Base-by-base conservation (phyloP, 2,797 vertebrate species). In the Acestrorhynchus altus region DNA sequence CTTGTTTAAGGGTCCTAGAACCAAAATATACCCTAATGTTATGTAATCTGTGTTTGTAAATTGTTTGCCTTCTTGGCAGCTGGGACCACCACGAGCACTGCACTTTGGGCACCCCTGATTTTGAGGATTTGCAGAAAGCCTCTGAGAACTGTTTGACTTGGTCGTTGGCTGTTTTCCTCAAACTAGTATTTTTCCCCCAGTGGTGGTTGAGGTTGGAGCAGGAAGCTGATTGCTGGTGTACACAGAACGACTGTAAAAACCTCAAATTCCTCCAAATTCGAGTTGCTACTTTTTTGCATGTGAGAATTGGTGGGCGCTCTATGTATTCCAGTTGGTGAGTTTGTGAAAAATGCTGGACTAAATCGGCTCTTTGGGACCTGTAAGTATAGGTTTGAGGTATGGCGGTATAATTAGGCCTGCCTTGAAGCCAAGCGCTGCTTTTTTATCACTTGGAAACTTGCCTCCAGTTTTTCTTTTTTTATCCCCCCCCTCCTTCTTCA, bases 331-430 rank as follows among this genome's bases (percentile, higher is more conserved):
- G 72, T 54, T 76, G 59, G 49, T 26, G 15, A 35, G 57, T 81
- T 69, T 81, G 63, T 57, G 56, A 51, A 65, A 72, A 35, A 47
- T 40, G 31, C n/a, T 24, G 60, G 71, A 15, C 67, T 77, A 57
- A 74, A 75, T 47, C 56, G 46, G 68, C 73, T 73, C 60, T 73
- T 56, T 1, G 26, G 60, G 73, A 80, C 76, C 18, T 86, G 65
- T 87, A 90, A 90, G 84, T 89, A 88, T 85, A 89, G 87, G 79
- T 82, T 88, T 35, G 82, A 75, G 78, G 51, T 74, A 13, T 67
- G 12, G 12, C 74, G 46, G 87, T 91, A 83, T 89, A 90, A 91
- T 91, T 89, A 87, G 78, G 80, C 56, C 52, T 13, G 85, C 80
- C 79, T 83, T 83, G 80, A 88, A 81, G 83, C 86, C 63, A 31